Base-by-base conservation (phyloP, 2,797 vertebrate species). In the Graptemys geographica region DNA sequence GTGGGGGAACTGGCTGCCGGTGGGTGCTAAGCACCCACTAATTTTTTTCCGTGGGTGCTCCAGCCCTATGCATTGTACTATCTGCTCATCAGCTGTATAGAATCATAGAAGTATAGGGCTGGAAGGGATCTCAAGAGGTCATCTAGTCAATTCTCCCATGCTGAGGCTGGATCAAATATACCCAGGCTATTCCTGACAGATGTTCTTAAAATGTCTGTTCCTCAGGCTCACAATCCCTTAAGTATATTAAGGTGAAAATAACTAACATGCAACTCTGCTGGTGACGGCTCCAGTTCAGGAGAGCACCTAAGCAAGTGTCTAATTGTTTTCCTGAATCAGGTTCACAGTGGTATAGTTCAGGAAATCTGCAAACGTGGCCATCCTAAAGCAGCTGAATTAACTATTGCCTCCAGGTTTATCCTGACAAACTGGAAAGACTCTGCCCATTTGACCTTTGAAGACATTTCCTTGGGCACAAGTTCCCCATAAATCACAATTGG, bases 401-500 rank as follows among this genome's bases (percentile, higher is more conserved):
- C 80, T 80, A 83, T 37, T 87, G 25, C 41, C n/a, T 41, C 62
- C 33, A 69, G 53, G 13, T 37, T 90, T 72, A 49, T 5, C 56
- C 83, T 49, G 62, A 79, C 62, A 94, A 83, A 44, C n/a, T 79
- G 52, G 44, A 88, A 49, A 3, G 0, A 33, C 51, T 81, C 65
- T 89, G 84, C 81, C 78, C 13, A 49, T 9, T 78, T 78, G 88
- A 88, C 87, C 88, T 93, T 87, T 87, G 72, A 74, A 92, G 41
- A 15, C 2, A 8, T 91, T 83, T 79, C 89, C 74, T 62, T 33
- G 69, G 80, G 80, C n/a, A 31, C 11, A 1, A 1, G 4, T 80
- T 88, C 31, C 55, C 53, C 49, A 62, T 87, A 90, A 94, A 96
- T 87, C 84, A 92, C 83, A 89, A 25, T 49, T 79, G 28, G 59